These are phyloP conservation scores for Phasia obesa DNA, from an alignment of 2,888 invertebrate species.

Conservation along the genomic window DNA sequence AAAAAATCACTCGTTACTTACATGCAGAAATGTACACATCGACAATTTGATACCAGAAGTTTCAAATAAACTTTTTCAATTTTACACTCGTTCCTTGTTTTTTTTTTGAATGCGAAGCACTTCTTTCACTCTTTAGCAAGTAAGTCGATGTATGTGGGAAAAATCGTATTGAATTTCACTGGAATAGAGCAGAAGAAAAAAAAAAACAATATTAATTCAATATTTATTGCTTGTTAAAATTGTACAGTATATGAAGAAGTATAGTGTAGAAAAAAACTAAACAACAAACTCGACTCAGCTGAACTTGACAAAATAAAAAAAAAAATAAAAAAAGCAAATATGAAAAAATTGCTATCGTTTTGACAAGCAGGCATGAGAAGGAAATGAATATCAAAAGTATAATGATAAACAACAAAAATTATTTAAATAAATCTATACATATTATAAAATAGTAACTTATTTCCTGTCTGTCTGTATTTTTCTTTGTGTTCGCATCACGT, in stretches of 20 bases:
- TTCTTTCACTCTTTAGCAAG: conserved; percentile 35
- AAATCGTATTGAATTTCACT: conserved; percentile 70
- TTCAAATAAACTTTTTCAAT: conserved; percentile 65
- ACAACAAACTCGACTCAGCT: conserved; percentile 47
- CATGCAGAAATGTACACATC: conserved; percentile 21
- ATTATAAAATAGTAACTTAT: no score
- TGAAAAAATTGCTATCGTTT: conserved; percentile 48
- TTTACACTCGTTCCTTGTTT: conserved; percentile 14
- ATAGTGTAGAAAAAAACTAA: not conserved
- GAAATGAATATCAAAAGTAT: conserved; percentile 43
- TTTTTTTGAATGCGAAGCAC: conserved; percentile 12
- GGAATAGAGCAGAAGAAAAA: no score
- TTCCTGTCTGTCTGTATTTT: no score
- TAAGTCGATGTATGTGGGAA: conserved; percentile 56
- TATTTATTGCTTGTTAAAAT: conserved; percentile 72
- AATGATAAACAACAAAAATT: conserved; percentile 55
- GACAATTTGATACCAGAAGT: conserved; percentile 47
- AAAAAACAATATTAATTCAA: conserved; percentile 63
- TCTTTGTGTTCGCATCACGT: no score
- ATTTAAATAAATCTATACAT: conserved; percentile 63
- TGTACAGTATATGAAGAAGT: conserved; percentile 42
- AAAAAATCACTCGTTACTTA: not conserved
- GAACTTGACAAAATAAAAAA: conserved; percentile 49
- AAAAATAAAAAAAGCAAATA: not conserved
- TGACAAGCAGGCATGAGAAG: conserved; percentile 41